phyloP scores from a whole-genome alignment of 2,113 vertebrate species.

The Campylomormyrus tamandua region DNA sequence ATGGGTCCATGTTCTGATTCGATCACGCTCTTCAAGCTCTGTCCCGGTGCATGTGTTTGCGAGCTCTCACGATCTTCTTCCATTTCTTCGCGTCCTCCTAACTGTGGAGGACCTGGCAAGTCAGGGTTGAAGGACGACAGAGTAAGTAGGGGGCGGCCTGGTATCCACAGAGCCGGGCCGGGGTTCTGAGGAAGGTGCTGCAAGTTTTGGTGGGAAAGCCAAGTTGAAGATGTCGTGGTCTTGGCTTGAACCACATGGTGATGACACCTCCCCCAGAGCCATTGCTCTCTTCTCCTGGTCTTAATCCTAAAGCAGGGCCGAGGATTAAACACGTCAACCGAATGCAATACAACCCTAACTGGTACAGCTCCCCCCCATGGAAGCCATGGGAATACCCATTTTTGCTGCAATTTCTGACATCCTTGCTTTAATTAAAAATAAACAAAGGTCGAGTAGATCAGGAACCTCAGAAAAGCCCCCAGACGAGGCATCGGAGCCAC shows the following conservation, averaged over 20 bases:
- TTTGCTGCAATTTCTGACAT: neutral
- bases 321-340: neutral
- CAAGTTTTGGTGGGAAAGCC: conserved; percentile 3
- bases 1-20: neutral
- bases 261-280: neutral
- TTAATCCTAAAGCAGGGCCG: neutral
- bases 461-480: neutral
- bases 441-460: neutral
- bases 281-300: neutral
- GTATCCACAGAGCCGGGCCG: neutral
- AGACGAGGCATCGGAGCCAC: too few relatives aligned
- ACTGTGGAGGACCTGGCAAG: neutral
- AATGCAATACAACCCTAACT: neutral
- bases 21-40: neutral
- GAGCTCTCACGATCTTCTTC: neutral
- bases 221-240: neutral
- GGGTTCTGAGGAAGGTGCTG: neutral
- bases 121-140: neutral
- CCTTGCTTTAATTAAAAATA: neutral
- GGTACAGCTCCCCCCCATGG: neutral
- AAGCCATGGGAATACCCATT: neutral
- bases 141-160: neutral
- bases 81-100: neutral
- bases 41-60: neutral
- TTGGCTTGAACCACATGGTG: neutral